A percentile compares a stretch with the other conserved stretches of the same genome.
These are phyloP conservation scores for Spea bombifrons DNA, from an alignment of 2,113 vertebrate genomes.

Conservation along the genomic window DNA sequence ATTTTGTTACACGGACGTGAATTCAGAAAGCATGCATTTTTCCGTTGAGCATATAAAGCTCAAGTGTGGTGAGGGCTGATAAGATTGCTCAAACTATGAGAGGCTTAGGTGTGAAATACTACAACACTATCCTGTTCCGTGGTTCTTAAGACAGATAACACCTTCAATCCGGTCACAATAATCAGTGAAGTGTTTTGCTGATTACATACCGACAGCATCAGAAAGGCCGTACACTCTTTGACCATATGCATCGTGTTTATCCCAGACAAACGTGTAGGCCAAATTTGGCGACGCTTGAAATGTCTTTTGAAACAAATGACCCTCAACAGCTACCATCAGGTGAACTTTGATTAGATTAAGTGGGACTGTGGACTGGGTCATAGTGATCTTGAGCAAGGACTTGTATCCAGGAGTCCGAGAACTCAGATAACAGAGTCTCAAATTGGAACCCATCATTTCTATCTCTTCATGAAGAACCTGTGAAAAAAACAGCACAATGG, in stretches of 20 bases:
- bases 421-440: conserved; percentile 93
- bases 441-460: conserved; percentile 83
- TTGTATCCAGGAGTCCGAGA: conserved; percentile 90
- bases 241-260: conserved; percentile 94
- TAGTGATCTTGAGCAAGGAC: conserved; percentile 92
- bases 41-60: background rate
- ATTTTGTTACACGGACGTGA: background rate
- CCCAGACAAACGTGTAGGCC: conserved; percentile 97
- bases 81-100: background rate
- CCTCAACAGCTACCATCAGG: conserved; percentile 96
- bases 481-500: background rate
- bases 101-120: background rate
- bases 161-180: background rate
- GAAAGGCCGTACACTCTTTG: conserved; percentile 94
- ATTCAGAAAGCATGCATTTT: background rate
- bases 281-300: conserved; percentile 95
- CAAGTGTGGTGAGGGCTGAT: background rate
- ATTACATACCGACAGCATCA: conserved; percentile 88
- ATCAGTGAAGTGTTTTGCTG: background rate
- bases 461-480: conserved; percentile 98
- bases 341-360: conserved; percentile 95
- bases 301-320: conserved; percentile 96
- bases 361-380: conserved; percentile 91
- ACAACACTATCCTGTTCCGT: background rate
- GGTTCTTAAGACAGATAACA: background rate